These are phyloP conservation scores for Macropis europaea DNA, from an alignment of 2,888 invertebrate species.

Conservation along the genomic window DNA sequence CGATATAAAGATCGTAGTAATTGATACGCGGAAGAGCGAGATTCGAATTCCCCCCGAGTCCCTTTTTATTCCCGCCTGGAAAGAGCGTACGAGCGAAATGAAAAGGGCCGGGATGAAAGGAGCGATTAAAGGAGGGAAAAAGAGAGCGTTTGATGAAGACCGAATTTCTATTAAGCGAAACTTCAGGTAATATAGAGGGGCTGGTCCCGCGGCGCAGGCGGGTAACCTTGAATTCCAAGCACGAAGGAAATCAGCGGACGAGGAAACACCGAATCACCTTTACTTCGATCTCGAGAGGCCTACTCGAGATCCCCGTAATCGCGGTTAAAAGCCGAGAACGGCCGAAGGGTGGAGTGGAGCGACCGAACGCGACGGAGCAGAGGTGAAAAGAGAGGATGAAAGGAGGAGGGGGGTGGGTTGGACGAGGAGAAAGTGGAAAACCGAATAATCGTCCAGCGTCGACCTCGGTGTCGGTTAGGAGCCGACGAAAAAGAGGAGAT, in stretches of 20 bases:
- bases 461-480: constrained; percentile 70
- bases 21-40: constrained; percentile 2
- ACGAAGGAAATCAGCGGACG: constrained; percentile 35
- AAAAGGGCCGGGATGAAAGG: background rate
- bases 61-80: constrained; percentile 1
- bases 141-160: constrained; percentile 12
- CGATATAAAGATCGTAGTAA: constrained; percentile 21
- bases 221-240: constrained; percentile 37
- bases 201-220: background rate
- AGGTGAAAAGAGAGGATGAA: constrained; percentile 8
- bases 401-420: constrained; percentile 43
- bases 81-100: constrained; percentile 11
- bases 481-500: constrained; percentile 69
- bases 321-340: constrained; percentile 58
- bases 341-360: constrained; percentile 43
- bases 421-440: constrained; percentile 71
- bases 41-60: constrained; percentile 19
- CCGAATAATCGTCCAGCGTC: constrained; percentile 73
- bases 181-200: constrained; percentile 35
- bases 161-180: constrained; percentile 37
- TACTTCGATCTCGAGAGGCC: constrained; percentile 53
- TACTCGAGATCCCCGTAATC: constrained; percentile 57
- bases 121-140: constrained; percentile 26
- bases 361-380: constrained; percentile 33
- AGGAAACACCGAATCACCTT: constrained; percentile 49